phyloP scores from a whole-genome alignment of 2,888 invertebrate species.

The Epiblema foenella region DNA sequence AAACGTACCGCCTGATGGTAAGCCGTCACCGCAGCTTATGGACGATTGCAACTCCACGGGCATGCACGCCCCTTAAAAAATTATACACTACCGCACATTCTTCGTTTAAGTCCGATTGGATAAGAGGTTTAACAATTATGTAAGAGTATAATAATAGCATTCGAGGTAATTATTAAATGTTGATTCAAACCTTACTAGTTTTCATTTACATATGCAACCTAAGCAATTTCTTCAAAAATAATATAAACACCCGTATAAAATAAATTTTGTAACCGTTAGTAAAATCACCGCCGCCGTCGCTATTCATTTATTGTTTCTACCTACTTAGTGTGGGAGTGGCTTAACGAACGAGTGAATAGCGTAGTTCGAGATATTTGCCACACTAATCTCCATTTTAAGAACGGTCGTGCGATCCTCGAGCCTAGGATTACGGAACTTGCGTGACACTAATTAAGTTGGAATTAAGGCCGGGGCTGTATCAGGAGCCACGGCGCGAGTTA shows the following conservation, averaged over 20 bases:
- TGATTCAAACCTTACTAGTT: too few species aligned
- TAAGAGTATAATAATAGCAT: too few species aligned
- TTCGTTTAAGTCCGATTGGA: too few species aligned
- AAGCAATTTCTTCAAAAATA: too few species aligned
- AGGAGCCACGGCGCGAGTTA: constrained; percentile 81
- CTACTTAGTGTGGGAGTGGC: constrained; percentile 62
- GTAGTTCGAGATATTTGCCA: constrained; percentile 82
- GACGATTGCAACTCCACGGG: too few species aligned
- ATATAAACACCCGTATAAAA: not conserved
- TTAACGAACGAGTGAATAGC: constrained; percentile 73
- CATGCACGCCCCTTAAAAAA: too few species aligned
- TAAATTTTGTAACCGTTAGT: not conserved
- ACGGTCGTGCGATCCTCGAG: constrained; percentile 80
- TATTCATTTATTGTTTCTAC: constrained; percentile 38
- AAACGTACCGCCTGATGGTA: too few species aligned
- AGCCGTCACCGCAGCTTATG: too few species aligned
- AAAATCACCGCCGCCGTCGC: constrained; percentile 47
- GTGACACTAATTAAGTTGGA: constrained; percentile 85
- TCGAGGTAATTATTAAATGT: too few species aligned
- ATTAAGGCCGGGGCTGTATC: constrained; percentile 83
- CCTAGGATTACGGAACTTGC: constrained; percentile 84
- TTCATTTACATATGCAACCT: too few species aligned
- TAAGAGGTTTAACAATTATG: too few species aligned
- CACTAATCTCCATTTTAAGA: constrained; percentile 85
- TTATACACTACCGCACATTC: too few species aligned